A percentile compares a stretch with the other conserved stretches of the same genome.
These are phyloP conservation scores for Muschampia plurimacula DNA, from an alignment of 2,888 invertebrate species.

Conservation along the genomic window DNA sequence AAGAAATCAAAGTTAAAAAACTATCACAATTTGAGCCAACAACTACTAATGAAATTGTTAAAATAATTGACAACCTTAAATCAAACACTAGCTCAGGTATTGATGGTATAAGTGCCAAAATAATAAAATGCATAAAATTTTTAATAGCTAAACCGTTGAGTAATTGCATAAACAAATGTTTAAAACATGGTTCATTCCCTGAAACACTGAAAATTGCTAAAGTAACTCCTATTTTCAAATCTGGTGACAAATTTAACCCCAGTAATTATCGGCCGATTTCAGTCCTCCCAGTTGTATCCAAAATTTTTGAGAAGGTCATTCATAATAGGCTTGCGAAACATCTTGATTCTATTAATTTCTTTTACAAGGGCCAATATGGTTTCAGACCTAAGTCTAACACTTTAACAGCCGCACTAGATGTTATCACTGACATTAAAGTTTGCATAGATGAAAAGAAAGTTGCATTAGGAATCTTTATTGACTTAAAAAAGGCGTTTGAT, in stretches of 20 bases:
- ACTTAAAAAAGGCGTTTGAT: neutral
- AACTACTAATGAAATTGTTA: constrained; percentile 27
- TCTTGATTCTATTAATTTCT: neutral
- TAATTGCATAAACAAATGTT: neutral
- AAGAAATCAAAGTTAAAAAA: neutral
- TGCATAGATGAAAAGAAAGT: constrained; percentile 27
- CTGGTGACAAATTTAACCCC: too few species aligned
- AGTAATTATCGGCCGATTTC: too few species aligned
- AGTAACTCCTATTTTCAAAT: too few species aligned
- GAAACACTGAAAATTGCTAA: too few species aligned
- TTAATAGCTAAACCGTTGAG: neutral
- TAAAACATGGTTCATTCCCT: too few species aligned
- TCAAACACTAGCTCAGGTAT: constrained; percentile 39
- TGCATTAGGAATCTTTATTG: constrained; percentile 35
- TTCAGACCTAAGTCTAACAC: constrained; percentile 24
- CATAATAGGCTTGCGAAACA: too few species aligned
- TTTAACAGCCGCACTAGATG: constrained; percentile 24
- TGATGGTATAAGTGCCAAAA: constrained; percentile 40
- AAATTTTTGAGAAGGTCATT: too few species aligned
- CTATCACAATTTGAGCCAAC: neutral
- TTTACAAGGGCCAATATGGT: constrained; percentile 9
- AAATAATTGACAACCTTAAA: constrained; percentile 40
- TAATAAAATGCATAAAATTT: constrained; percentile 56
- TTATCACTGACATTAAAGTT: constrained; percentile 24
- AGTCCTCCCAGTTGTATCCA: too few species aligned